Conservation (phyloP, 2,113 vertebrate genomes). For the Gambusia affinis region DNA sequence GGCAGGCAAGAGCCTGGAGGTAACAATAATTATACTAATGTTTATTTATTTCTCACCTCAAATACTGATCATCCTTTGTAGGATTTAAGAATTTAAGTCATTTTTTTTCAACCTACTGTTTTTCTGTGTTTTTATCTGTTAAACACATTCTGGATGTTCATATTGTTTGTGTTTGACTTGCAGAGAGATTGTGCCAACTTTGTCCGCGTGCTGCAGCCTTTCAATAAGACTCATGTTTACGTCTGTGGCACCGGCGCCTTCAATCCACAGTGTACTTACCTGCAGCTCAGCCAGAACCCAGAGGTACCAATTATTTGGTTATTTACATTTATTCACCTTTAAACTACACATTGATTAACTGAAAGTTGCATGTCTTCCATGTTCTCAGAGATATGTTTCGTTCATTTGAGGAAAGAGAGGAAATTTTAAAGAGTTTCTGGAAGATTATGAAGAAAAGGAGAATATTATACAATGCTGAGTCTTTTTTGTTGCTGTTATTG, state of each 20-base stretch:
- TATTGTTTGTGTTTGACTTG: neutral
- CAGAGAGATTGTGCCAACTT: conserved; percentile 90
- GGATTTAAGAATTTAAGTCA: neutral
- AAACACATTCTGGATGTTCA: neutral
- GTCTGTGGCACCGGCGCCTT: conserved; percentile 87
- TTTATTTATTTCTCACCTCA: neutral
- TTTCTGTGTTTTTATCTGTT: neutral
- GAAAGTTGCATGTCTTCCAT: no score
- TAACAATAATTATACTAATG: neutral
- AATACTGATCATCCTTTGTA: neutral
- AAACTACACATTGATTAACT: no score
- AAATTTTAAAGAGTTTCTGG: no score
- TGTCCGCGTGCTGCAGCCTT: conserved; percentile 85
- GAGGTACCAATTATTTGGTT: conserved; percentile 66
- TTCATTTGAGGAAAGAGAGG: no score
- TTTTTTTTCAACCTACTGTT: neutral
- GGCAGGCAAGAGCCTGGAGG: conserved; percentile 85
- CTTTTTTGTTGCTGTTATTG: no score
- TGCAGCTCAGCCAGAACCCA: conserved; percentile 73
- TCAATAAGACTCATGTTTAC: conserved; percentile 86
- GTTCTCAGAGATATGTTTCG: no score
- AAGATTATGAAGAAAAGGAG: no score
- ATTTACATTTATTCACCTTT: no score
- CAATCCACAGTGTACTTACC: conserved; percentile 84
- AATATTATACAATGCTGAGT: no score